Conservation (phyloP, 2,797 vertebrate species). For the Eleutherodactylus coqui region DNA sequence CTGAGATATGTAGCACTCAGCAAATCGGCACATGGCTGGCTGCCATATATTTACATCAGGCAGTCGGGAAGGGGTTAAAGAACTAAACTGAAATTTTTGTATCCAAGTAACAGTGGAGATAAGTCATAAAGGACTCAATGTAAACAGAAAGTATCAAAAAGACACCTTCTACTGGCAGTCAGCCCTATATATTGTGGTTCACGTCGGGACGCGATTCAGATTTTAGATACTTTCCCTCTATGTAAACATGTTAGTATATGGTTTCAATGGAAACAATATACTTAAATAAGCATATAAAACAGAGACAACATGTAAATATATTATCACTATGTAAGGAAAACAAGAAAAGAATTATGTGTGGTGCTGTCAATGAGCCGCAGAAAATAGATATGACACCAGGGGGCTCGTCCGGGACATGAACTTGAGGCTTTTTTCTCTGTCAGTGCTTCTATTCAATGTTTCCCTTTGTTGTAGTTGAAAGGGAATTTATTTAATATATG, state of each 20-base stretch:
- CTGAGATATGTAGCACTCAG: no score
- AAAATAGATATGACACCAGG: background rate
- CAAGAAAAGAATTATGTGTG: background rate
- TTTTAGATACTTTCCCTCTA: no score
- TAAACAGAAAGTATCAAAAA: no score
- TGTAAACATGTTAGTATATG: background rate
- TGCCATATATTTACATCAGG: no score
- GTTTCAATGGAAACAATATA: background rate
- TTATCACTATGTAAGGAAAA: background rate
- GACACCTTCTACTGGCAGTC: no score
- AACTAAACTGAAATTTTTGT: no score
- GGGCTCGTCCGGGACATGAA: conserved; percentile 19
- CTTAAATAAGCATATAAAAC: background rate
- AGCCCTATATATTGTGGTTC: no score
- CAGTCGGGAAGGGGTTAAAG: no score
- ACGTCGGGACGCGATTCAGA: no score
- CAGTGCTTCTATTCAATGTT: background rate
- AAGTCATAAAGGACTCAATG: no score
- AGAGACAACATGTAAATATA: background rate
- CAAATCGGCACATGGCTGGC: no score
- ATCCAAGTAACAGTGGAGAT: no score
- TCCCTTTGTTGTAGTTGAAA: conserved; percentile 12
- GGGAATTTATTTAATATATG: background rate
- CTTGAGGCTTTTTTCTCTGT: background rate
- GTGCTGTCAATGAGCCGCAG: background rate